Base-by-base conservation (phyloP, 1,140 invertebrate genomes). In the Holcopasites calliopsidis region DNA sequence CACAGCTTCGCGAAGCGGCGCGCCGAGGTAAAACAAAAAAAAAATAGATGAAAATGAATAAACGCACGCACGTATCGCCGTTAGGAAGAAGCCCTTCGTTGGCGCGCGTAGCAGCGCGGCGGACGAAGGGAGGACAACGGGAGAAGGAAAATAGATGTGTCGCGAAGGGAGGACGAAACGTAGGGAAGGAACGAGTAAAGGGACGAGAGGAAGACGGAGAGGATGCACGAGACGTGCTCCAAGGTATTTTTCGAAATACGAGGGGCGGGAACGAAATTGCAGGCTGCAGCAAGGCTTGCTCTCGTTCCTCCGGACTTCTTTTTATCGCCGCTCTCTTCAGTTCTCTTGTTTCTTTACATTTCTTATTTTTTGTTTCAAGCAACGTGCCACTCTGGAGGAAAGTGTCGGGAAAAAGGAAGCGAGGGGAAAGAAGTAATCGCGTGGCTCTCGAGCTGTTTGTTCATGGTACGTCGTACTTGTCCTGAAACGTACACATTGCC, bases 61-160 rank as follows among this genome's bases (percentile, higher is more conserved):
- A 82, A 81, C 76, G 79, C 79, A 77, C 80, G 80, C 80, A 76
- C 79, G 74, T 77, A 82, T 82, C 81, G 81, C 61, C 66, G 68
- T 33, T n/a, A n/a, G n/a, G n/a, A 44, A 49, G 55, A 50, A 62
- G 79, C 61, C 74, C 62, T 81, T 77, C 73, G 79, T 55, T 55
- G 49, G 54, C 35, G 64, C 66, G 52, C 64, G 64, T 54, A 54
- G 11, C 6, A 35, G 5, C 31, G 26, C 7, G 18, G 11, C 10
- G 49, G 47, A 3, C 28, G 57, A 58, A 69, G 50, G 60, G 50
- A 66, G 23, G 61, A 77, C 73, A 68, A 33, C 47, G 42, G 40
- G 73, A 70, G 60, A 47, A 42, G 61, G n/a, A 52, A 68, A 47
- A 8, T n/a, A 18, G 31, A 26, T 21, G 72, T 38, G 31, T 35